These are phyloP conservation scores for Hirtodrosophila alboralis DNA, from an alignment of 2,888 invertebrate species.

Conservation along the genomic window DNA sequence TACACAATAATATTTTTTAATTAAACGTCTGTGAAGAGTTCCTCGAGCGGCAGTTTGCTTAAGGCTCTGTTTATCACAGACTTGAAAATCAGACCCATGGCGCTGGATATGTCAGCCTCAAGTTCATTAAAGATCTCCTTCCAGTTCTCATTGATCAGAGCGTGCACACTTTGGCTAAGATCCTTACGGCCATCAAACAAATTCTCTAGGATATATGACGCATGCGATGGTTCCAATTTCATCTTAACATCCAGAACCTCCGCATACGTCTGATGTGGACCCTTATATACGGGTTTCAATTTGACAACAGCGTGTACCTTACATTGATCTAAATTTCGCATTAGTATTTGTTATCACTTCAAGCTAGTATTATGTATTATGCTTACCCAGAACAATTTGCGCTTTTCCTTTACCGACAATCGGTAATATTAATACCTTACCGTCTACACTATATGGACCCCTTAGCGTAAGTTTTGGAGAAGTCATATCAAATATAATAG, in stretches of 20 bases:
- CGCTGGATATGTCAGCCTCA: constrained; percentile 76
- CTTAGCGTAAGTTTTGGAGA: constrained; percentile 66
- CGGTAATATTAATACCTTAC: constrained; percentile 77
- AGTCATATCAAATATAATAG: constrained; percentile 56
- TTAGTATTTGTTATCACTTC: not conserved
- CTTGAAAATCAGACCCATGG: constrained; percentile 80
- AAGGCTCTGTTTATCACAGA: constrained; percentile 81
- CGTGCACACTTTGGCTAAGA: constrained; percentile 84
- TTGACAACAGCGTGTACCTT: constrained; percentile 39
- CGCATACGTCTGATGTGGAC: constrained; percentile 54
- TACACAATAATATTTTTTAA: not conserved
- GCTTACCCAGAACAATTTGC: constrained; percentile 66
- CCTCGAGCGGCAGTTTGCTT: constrained; percentile 78
- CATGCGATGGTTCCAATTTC: constrained; percentile 57
- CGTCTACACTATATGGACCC: constrained; percentile 79
- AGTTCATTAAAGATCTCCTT: constrained; percentile 83
- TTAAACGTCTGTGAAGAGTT: constrained; percentile 49
- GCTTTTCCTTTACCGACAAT: constrained; percentile 75
- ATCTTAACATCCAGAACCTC: constrained; percentile 52
- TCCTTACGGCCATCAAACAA: constrained; percentile 84
- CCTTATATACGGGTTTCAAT: constrained; percentile 44
- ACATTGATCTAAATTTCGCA: constrained; percentile 28
- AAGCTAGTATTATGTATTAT: accelerated
- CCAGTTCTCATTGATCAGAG: constrained; percentile 84
- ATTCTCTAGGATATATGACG: constrained; percentile 69